These are phyloP conservation scores for Xylocopa sonorina DNA, from an alignment of 1,140 invertebrate genomes.

Conservation along the genomic window DNA sequence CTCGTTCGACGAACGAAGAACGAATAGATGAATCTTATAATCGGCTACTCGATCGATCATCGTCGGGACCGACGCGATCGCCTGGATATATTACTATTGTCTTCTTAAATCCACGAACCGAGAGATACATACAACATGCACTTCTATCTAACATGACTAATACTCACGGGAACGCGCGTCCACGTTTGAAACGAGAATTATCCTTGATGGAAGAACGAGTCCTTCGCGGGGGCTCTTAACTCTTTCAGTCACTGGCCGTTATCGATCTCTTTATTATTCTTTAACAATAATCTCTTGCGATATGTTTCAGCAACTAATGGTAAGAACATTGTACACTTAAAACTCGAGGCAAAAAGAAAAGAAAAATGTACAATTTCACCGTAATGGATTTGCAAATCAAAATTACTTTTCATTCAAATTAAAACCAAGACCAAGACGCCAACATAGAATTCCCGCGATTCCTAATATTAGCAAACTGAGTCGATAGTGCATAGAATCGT, in stretches of 20 bases:
- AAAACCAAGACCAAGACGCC: too few species aligned
- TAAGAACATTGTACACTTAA: not conserved
- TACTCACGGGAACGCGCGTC: constrained; percentile 20
- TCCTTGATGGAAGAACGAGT: not conserved
- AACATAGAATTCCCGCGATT: too few species aligned
- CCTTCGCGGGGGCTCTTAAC: not conserved
- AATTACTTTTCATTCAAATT: too few species aligned
- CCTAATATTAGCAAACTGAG: too few species aligned
- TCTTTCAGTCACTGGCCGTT: constrained; percentile 2
- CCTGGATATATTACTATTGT: constrained; percentile 52
- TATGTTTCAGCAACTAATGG: not conserved
- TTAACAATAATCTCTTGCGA: not conserved
- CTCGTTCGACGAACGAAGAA: not conserved
- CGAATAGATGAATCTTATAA: constrained; percentile 35
- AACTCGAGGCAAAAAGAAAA: not conserved
- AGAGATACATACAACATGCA: constrained; percentile 58
- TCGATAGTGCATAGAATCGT: too few species aligned
- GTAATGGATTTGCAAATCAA: too few species aligned
- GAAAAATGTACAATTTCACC: too few species aligned
- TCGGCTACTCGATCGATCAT: constrained; percentile 31
- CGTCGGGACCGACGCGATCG: constrained; percentile 30
- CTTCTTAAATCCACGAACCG: constrained; percentile 56
- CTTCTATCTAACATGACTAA: constrained; percentile 53
- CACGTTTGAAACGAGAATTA: not conserved
- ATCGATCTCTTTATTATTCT: not conserved